Base-by-base conservation (phyloP, 1,140 invertebrate genomes). In the Drosophila fuyamai region DNA sequence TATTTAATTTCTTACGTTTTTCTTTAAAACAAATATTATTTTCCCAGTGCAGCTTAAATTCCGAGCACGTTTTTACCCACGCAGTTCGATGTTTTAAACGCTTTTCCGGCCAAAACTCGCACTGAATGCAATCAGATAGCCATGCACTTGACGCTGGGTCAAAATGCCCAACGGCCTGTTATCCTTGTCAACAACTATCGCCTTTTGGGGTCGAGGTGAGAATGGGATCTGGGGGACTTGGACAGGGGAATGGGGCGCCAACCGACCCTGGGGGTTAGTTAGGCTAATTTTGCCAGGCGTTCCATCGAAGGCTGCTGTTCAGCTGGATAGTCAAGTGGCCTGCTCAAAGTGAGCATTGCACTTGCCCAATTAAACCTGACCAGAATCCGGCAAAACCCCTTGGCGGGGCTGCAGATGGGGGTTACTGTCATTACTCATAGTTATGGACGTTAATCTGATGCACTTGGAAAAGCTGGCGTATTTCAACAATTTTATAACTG, bases 51-150 rank as follows among this genome's bases (percentile, higher is more conserved):
- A 46, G 59, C 47, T 61, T 50, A 67, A 66, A 89, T 89, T 84
- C 84, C 50, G 36, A 36, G 35, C 84, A 88, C 84, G 84, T 89
- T 54, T 66, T 58, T 32, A 7, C 18, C 13, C 43, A 41, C 23
- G 18, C 70, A 53, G 44, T 27, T 62, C 51, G 48, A 85, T 63
- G 55, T 36, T 80, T 74, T 78, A 89, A 88, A 78, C 73, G 80
- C 61, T 89, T 80, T 88, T 88, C 77, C 76, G 88, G 76, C 84
- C 40, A 74, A 60, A 70, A 68, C 47, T 56, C 54, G 36, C 72
- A 67, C 61, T 59, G 60, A 82, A 81, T 81, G 83, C 84, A 88
- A 88, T 80, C 83, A 80, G 79, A 79, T 88, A 66, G 65, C 36
- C 79, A 60, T 71, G 70, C 75, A 68, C 47, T 65, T 43, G 63